phyloP scores from a whole-genome alignment of 2,888 invertebrate genomes.

The Calephelis perditalis region DNA sequence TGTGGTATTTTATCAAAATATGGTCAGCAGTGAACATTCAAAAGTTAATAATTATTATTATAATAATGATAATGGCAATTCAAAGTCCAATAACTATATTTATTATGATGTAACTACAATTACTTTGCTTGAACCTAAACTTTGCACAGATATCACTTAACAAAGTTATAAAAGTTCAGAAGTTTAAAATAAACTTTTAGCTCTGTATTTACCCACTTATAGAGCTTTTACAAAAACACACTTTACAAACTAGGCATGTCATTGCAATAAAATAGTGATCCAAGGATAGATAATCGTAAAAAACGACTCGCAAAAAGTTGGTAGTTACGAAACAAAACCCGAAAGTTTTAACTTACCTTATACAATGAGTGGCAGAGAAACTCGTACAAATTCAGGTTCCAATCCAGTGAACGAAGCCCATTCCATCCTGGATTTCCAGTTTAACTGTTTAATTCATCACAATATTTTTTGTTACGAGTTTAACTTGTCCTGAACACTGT shows the following conservation, averaged over 20 bases:
- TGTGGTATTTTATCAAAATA: too few species aligned
- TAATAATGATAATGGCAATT: too few species aligned
- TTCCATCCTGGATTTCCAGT: constrained; percentile 63
- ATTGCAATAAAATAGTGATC: background rate
- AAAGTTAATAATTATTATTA: too few species aligned
- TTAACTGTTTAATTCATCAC: constrained; percentile 71
- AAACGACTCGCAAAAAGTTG: constrained; percentile 39
- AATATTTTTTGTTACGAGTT: constrained; percentile 46
- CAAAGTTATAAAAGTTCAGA: too few species aligned
- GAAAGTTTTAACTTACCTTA: constrained; percentile 73
- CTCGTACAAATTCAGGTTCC: constrained; percentile 52
- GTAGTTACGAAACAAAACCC: constrained; percentile 65
- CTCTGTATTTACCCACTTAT: too few species aligned
- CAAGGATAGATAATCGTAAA: constrained; percentile 24
- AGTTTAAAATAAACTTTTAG: too few species aligned
- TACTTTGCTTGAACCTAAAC: too few species aligned
- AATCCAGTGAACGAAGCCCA: constrained; percentile 53
- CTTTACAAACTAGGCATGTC: background rate
- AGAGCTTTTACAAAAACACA: too few species aligned
- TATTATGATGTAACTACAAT: too few species aligned
- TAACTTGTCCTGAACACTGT: constrained; percentile 65
- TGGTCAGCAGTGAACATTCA: too few species aligned
- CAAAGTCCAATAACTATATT: too few species aligned
- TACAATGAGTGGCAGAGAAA: constrained; percentile 61
- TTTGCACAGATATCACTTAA: too few species aligned